Evolutionary conservation across 64 coral and sea anemone genomes (phyloP).

Genomic region (Acropora yongei): DNA sequence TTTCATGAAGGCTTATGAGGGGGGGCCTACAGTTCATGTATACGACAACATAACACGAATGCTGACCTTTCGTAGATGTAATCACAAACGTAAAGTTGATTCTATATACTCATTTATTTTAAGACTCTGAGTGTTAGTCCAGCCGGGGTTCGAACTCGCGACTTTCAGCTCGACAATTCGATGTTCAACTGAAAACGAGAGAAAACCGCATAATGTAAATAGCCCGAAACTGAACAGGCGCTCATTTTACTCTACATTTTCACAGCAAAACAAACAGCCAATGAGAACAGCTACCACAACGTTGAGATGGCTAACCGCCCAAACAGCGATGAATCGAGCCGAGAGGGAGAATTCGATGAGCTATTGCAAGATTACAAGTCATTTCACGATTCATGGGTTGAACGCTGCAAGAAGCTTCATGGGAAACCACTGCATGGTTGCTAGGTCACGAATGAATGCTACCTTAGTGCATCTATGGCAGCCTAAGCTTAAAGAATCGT

Average conservation of each 20-base stretch:
- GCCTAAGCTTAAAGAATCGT: not conserved
- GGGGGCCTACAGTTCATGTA: no score
- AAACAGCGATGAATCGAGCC: not conserved
- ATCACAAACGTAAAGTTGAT: no score
- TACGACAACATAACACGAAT: no score
- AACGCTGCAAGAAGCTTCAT: constrained; percentile 41
- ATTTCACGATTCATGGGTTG: constrained; percentile 37
- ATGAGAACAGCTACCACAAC: constrained; percentile 17
- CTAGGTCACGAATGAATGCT: not conserved
- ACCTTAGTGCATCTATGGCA: not conserved
- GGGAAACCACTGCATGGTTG: constrained; percentile 38
- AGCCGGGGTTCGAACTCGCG: no score
- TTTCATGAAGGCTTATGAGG: no score
- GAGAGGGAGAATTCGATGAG: constrained; percentile 34
- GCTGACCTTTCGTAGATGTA: no score
- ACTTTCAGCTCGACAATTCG: no score
- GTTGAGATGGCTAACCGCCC: constrained; percentile 25
- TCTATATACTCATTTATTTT: no score
- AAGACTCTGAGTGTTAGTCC: no score
- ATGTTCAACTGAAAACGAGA: no score
- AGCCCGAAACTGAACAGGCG: not conserved
- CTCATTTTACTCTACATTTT: not conserved
- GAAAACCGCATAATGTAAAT: no score
- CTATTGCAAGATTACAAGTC: constrained; percentile 37
- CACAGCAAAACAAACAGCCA: constrained; percentile 4